Evolutionary conservation across 2,113 vertebrate genomes (phyloP).

Genomic region (Ciconia boyciana): DNA sequence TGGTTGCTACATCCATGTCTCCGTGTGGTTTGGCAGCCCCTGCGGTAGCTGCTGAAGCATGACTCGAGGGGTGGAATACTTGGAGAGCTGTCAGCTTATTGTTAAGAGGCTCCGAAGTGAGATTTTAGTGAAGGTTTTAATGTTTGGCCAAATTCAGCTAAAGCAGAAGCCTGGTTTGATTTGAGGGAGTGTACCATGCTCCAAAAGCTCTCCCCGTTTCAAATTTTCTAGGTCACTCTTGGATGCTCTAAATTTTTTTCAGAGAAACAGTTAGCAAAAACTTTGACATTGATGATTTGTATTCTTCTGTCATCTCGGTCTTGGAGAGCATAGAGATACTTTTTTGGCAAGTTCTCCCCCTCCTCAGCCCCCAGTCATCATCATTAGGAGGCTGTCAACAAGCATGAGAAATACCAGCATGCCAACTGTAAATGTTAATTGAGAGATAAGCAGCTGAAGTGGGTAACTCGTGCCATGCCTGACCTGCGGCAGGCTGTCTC

Average conservation of each 20-base stretch:
- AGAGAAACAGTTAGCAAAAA: slow-evolving; percentile 7
- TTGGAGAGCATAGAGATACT: neutral
- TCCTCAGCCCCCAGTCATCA: slow-evolving; percentile 22
- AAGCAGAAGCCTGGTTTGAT: neutral
- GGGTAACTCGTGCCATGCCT: neutral
- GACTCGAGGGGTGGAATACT: neutral
- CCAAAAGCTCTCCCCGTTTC: neutral
- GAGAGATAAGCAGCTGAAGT: neutral
- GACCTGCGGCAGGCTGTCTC: neutral
- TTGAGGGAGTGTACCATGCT: neutral
- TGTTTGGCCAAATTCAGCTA: neutral
- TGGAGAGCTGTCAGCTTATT: neutral
- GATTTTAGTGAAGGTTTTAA: neutral
- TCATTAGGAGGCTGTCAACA: slow-evolving; percentile 46
- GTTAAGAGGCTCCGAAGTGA: neutral
- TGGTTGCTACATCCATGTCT: neutral
- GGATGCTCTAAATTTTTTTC: slow-evolving; percentile 5
- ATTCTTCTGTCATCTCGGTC: slow-evolving; percentile 2
- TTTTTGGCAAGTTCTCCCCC: slow-evolving; percentile 40
- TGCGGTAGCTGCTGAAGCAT: neutral
- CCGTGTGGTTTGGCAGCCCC: rapidly evolving
- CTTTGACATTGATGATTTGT: slow-evolving; percentile 22
- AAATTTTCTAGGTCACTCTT: slow-evolving; percentile 35
- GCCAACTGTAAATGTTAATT: slow-evolving; percentile 19
- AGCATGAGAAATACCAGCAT: neutral